Evolutionary conservation across 2,113 vertebrate species (phyloP), one percentile per base, ranked within the genome.

Genomic region (Alethe diademata): DNA sequence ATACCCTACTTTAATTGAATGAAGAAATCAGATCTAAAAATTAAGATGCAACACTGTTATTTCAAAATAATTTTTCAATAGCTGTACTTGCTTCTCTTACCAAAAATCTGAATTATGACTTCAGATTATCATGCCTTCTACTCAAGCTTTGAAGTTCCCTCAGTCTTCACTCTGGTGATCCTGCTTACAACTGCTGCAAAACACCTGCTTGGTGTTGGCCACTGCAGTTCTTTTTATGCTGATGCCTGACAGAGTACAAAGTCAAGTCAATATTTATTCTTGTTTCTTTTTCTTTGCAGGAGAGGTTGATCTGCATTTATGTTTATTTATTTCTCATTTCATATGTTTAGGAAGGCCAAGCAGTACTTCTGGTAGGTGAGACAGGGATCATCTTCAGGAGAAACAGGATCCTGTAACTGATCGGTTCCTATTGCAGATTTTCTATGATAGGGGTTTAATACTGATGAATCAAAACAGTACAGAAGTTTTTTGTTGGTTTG

Each of bases 401-500:
- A 3, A 72, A 18, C 6, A 28, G 11, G 6, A 47, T 51, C 90
- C 47, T 45, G 0, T 14, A 48, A 8, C 8, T 36, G 25, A 43
- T 22, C 5, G 65, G n/a, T 29, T 61, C 4, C 18, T 15, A 8
- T 24, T 78, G 7, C 2, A 62, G 8, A 15, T 53, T 67, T 86
- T 80, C 20, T 62, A 0, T 29, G 5, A 12, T 5, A 64, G 7
- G 26, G 6, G 1, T 16, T 69, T 73, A 53, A 38, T 6, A 58
- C 2, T 65, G 24, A 36, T 24, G 10, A 40, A 69, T 60, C 22
- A 36, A 43, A 23, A 29, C 0, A 88, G 8, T 8, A 23, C 4
- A 3, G 3, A 40, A 3, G 0, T 0, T n/a, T 69, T 40, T 43
- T 42, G 4, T 22, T 29, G 6, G 6, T 54, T 51, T 82, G 1